These are phyloP conservation scores for Chrysocyon brachyurus DNA, from an alignment of 2,797 vertebrate genomes.

Conservation along the genomic window DNA sequence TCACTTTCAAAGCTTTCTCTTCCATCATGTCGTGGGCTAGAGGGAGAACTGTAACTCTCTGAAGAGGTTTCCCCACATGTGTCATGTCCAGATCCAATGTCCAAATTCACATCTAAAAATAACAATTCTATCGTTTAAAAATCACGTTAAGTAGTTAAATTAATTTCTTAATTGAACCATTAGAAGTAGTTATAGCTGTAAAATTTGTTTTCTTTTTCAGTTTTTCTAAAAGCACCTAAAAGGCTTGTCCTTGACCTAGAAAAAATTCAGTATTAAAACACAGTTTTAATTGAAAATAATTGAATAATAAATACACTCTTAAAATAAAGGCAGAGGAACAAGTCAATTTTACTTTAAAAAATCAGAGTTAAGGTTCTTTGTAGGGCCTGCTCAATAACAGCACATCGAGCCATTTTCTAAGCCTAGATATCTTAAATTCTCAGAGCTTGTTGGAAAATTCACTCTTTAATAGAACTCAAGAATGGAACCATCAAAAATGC, in stretches of 20 bases:
- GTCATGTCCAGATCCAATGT: constrained; percentile 91
- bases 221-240: constrained; percentile 50
- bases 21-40: constrained; percentile 94
- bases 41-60: constrained; percentile 97
- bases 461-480: constrained; percentile 22
- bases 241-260: not conserved
- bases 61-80: constrained; percentile 96
- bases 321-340: constrained; percentile 19
- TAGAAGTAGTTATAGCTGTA: constrained; percentile 62
- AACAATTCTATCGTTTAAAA: constrained; percentile 82
- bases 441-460: not conserved
- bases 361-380: constrained; percentile 24
- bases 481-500: not conserved
- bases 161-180: constrained; percentile 47
- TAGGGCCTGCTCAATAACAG: not conserved
- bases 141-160: constrained; percentile 62
- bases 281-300: constrained; percentile 51
- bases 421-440: not conserved
- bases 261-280: constrained; percentile 40
- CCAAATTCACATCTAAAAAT: constrained; percentile 91
- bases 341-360: not conserved
- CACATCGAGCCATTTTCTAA: not conserved
- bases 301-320: constrained; percentile 20
- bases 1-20: constrained; percentile 96
- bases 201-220: not conserved